A percentile compares a stretch with the other conserved stretches of the same genome.
Conservation (phyloP, 1,140 invertebrate species). For the Diorhabda sublineata region DNA sequence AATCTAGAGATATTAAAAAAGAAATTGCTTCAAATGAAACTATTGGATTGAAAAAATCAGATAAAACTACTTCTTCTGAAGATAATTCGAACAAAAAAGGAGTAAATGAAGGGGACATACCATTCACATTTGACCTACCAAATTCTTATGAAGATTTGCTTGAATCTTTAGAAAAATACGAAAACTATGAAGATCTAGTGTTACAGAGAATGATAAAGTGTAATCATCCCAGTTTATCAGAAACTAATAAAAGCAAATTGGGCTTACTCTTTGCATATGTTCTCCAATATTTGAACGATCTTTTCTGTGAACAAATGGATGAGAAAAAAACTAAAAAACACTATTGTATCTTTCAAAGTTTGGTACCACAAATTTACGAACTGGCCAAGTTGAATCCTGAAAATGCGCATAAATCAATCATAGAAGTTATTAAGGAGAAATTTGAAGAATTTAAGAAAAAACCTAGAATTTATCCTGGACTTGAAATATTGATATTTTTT, state of each 20-base stretch:
- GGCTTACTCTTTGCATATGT: slow-evolving; percentile 67
- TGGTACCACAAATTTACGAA: slow-evolving; percentile 69
- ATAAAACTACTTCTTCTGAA: no score
- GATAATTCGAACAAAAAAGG: no score
- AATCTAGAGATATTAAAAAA: no score
- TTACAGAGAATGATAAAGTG: slow-evolving; percentile 81
- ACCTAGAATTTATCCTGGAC: slow-evolving; percentile 59
- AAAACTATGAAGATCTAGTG: slow-evolving; percentile 63
- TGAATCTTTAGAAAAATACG: slow-evolving; percentile 58
- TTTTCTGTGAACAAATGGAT: slow-evolving; percentile 50
- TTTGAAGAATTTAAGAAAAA: slow-evolving; percentile 61
- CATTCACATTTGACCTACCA: slow-evolving; percentile 66
- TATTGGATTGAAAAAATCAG: no score
- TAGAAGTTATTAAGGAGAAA: slow-evolving; percentile 71
- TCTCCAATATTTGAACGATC: slow-evolving; percentile 70
- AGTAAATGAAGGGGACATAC: slow-evolving; percentile 51
- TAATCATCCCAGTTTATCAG: slow-evolving; percentile 72
- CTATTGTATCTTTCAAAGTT: slow-evolving; percentile 58
- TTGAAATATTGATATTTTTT: slow-evolving; percentile 75
- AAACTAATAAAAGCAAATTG: slow-evolving; percentile 73
- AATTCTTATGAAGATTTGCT: slow-evolving; percentile 63
- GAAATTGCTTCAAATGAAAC: no score
- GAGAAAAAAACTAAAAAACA: slow-evolving; percentile 49
- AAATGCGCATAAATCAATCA: slow-evolving; percentile 59
- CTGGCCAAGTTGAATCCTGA: slow-evolving; percentile 66